Evolutionary conservation across 1,140 invertebrate genomes (phyloP).

Genomic region (Sitobion miscanthi): DNA sequence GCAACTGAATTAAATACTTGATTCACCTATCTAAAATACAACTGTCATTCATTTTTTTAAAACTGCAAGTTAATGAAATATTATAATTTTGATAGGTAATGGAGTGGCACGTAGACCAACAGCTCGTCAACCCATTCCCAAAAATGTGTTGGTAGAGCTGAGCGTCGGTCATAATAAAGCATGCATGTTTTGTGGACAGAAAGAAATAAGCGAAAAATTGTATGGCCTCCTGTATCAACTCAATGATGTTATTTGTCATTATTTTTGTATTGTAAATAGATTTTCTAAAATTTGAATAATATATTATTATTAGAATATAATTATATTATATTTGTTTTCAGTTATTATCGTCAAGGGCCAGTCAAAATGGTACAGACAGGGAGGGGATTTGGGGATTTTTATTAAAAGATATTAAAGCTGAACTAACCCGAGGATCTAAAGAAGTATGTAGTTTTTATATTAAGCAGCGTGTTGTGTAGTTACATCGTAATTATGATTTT

Average conservation of each 20-base stretch:
- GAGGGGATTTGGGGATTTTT: slow-evolving; percentile 73
- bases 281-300: background rate
- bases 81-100: background rate
- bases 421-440: slow-evolving; percentile 67
- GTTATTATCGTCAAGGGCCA: slow-evolving; percentile 71
- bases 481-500: slow-evolving; percentile 57
- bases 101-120: background rate
- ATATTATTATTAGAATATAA: slow-evolving; percentile 29
- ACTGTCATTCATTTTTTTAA: background rate
- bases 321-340: slow-evolving; percentile 62
- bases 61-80: background rate
- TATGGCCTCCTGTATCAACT: slow-evolving; percentile 66
- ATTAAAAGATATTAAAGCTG: slow-evolving; percentile 68
- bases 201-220: slow-evolving; percentile 64
- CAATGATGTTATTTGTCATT: slow-evolving; percentile 65
- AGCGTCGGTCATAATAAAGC: slow-evolving; percentile 29
- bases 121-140: background rate
- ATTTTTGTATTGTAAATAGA: slow-evolving; percentile 66
- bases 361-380: slow-evolving; percentile 68
- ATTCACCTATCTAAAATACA: background rate
- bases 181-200: slow-evolving; percentile 66
- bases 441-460: slow-evolving; percentile 63
- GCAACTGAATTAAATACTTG: background rate
- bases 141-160: slow-evolving; percentile 22
- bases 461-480: background rate